Base-by-base conservation (phyloP, 2,888 invertebrate species). In the Nudaria mundana region DNA sequence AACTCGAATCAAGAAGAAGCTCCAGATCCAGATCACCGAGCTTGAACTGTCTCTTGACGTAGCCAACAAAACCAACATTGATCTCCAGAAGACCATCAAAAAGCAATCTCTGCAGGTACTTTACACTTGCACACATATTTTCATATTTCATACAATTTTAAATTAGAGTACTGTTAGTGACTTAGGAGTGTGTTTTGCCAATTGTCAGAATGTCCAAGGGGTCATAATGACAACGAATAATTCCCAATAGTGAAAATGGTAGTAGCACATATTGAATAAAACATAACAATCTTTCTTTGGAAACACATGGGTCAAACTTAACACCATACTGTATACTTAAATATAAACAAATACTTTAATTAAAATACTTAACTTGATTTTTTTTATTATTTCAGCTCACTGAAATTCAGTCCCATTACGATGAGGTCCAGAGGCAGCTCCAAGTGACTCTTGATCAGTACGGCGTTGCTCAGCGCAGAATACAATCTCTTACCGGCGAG, bases 1-100 rank as follows among this genome's bases (percentile, higher is more conserved):
- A 41, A 92, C 93, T 58, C 96, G 98, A 89, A 96, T 98, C 91
- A 98, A 98, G 95, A 98, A 98, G 97, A 98, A 98, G 95, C 91
- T 98, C 81, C 98, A 98, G 90, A 95, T 98, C 80, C 97, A 97
- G 76, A 98, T 98, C 89, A 98, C 98, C 68, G 98, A 98, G 86
- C 91, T 98, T 75, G 98, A 98, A 86, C 93, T 98, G 91, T 95
- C 97, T 40, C 93, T 99, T 86, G 98, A 98, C 89, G 96, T 97
- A 66, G 96, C 98, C 90, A 98, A 99, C 93, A 97, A 98, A 92
- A 97, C 95, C 90, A 98, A 98, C 92, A 94, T 98, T 76, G 97
- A 98, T 80, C 92, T 98, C 80, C 98, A 98, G 90, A 97, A 98
- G 92, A 96, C 97, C 74, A 95, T 98, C 91, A 98, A 98, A 94